Evolutionary conservation across 2,113 vertebrate genomes (phyloP).

Genomic region (Neolamprologus fasciatus): DNA sequence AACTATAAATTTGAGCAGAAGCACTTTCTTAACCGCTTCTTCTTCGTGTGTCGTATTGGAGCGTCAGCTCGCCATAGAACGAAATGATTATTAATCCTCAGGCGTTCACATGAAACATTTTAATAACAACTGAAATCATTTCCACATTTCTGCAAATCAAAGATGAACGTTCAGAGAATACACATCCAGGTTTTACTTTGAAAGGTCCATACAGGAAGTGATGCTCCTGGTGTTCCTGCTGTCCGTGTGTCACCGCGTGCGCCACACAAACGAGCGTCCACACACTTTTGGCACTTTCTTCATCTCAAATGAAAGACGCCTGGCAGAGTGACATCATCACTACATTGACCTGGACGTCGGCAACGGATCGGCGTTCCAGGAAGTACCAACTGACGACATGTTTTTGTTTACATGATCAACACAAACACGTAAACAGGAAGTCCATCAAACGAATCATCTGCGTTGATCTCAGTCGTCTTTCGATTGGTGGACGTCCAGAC

Average conservation of each 20-base stretch:
- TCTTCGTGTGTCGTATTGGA: background rate
- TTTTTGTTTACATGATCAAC: background rate
- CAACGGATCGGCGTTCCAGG: background rate
- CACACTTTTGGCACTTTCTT: background rate
- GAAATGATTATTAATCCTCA: background rate
- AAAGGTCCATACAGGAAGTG: background rate
- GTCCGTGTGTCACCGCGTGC: background rate
- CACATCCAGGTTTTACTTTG: background rate
- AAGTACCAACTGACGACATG: background rate
- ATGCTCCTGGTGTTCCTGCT: background rate
- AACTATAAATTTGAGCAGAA: background rate
- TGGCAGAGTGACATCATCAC: background rate
- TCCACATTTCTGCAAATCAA: background rate
- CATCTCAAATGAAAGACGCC: background rate
- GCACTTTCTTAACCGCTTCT: background rate
- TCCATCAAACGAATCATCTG: background rate
- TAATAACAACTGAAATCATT: background rate
- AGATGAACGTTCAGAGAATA: background rate
- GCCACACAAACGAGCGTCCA: background rate
- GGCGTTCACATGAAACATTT: background rate
- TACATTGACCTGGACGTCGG: background rate
- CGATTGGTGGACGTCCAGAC: slow-evolving; percentile 82
- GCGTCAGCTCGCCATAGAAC: background rate
- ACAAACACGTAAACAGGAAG: background rate
- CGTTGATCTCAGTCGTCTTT: slow-evolving; percentile 79